phyloP scores from a whole-genome alignment of 2,113 vertebrate genomes.

The Aldabrachelys gigantea region DNA sequence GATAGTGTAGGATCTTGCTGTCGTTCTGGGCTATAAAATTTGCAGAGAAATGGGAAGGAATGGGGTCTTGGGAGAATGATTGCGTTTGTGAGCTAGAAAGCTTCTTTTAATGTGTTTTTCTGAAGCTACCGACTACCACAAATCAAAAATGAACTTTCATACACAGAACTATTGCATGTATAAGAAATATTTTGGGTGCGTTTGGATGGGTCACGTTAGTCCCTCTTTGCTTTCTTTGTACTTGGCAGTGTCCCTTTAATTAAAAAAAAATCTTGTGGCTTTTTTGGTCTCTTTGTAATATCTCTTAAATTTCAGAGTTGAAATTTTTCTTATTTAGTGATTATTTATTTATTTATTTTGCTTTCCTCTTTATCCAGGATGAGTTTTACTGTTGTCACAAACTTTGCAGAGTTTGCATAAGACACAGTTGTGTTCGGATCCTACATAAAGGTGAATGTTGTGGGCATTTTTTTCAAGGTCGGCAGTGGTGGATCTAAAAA shows the following conservation, averaged over 20 bases:
- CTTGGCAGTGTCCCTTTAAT: not conserved
- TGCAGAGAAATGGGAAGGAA: not conserved
- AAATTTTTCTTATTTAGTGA: not conserved
- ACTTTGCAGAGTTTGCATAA: not conserved
- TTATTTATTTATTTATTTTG: not conserved
- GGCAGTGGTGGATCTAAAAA: conserved; percentile 14
- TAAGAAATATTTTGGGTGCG: not conserved
- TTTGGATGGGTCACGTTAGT: not conserved
- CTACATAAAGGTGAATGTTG: not conserved
- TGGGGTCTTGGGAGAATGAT: not conserved
- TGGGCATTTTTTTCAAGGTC: not conserved
- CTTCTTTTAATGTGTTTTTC: not conserved
- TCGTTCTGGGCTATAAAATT: not conserved
- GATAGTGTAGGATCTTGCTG: not conserved
- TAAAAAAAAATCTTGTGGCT: not conserved
- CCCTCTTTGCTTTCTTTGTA: not conserved
- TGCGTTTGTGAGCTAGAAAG: accelerated
- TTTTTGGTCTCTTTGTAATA: not conserved
- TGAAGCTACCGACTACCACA: not conserved
- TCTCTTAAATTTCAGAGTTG: not conserved
- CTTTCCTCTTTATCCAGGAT: not conserved
- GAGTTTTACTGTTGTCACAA: not conserved
- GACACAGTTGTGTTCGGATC: not conserved
- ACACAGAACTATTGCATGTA: not conserved
- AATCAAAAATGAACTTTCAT: not conserved